Percentiles rank a stretch among this genome's conserved stretches.
These are phyloP conservation scores for Pomacea canaliculata DNA, from an alignment of 2,888 invertebrate genomes.

Conservation along the genomic window DNA sequence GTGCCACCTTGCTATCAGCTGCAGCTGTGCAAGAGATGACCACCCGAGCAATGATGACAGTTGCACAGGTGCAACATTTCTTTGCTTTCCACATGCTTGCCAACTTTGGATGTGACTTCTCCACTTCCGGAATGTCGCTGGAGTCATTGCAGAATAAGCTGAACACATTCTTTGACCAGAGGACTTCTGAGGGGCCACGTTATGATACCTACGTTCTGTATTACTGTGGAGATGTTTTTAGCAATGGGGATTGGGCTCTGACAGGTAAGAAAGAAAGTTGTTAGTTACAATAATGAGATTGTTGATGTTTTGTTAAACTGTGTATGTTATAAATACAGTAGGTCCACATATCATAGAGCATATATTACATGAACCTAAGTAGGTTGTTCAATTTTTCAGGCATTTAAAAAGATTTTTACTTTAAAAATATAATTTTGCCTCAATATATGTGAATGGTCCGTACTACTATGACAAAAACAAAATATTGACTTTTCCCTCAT, in stretches of 20 bases:
- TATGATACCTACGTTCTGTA: conserved; percentile 69
- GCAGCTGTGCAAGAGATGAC: conserved; percentile 57
- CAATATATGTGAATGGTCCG: too few species aligned
- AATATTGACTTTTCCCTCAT: too few species aligned
- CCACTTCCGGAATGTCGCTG: conserved; percentile 61
- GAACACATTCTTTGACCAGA: conserved; percentile 62
- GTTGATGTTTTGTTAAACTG: too few species aligned
- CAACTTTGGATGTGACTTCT: conserved; percentile 67
- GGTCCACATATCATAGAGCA: too few species aligned
- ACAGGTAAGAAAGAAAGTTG: conserved; percentile 49
- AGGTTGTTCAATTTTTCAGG: too few species aligned
- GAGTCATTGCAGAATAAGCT: conserved; percentile 60
- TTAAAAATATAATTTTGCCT: too few species aligned
- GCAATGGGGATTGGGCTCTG: conserved; percentile 69
- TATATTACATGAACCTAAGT: too few species aligned
- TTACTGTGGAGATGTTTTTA: conserved; percentile 67
- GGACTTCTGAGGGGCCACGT: conserved; percentile 64
- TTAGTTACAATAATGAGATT: too few species aligned
- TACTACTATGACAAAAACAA: too few species aligned
- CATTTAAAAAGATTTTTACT: too few species aligned
- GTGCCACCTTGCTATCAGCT: conserved; percentile 55
- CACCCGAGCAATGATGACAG: conserved; percentile 53
- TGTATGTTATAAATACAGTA: too few species aligned
- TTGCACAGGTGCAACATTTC: conserved; percentile 63
- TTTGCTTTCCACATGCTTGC: conserved; percentile 67